These are phyloP conservation scores for Holothuria glaberrima DNA, from an alignment of 35 echinoderm and acorn worm species.

Conservation along the genomic window DNA sequence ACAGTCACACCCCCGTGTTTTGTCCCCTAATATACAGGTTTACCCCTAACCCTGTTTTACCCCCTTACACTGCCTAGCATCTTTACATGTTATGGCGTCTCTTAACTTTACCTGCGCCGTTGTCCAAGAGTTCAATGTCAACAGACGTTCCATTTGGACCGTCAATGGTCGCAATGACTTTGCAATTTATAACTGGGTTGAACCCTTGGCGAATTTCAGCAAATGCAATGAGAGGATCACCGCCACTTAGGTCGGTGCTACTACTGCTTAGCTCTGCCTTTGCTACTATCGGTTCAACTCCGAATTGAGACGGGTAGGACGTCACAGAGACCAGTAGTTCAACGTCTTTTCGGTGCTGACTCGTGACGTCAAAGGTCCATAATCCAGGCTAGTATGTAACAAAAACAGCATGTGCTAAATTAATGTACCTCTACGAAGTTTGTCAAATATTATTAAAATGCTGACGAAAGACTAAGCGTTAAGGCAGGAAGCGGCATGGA, in stretches of 20 bases:
- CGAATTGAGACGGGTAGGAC: neutral
- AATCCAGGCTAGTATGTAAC: neutral
- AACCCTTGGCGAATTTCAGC: constrained; percentile 13
- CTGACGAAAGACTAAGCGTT: too few relatives aligned
- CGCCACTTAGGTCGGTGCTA: neutral
- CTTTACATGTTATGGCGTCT: too few relatives aligned
- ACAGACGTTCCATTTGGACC: neutral
- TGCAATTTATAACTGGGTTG: neutral
- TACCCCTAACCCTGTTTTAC: too few relatives aligned
- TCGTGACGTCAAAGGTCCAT: neutral
- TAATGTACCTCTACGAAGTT: too few relatives aligned
- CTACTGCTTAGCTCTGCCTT: constrained; percentile 3
- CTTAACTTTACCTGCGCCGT: constrained; percentile 10
- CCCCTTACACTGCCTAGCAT: too few relatives aligned
- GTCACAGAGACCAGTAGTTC: neutral
- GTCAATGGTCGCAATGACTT: neutral
- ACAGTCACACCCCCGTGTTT: too few relatives aligned
- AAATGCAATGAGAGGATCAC: neutral
- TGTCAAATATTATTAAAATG: too few relatives aligned
- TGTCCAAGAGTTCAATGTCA: constrained; percentile 10
- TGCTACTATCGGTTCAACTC: neutral
- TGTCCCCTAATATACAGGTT: too few relatives aligned
- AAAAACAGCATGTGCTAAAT: too few relatives aligned
- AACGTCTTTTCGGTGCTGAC: neutral
- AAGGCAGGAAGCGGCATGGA: too few relatives aligned